phyloP scores from a whole-genome alignment of 2,797 vertebrate genomes.

The Chloroceryle amazona region DNA sequence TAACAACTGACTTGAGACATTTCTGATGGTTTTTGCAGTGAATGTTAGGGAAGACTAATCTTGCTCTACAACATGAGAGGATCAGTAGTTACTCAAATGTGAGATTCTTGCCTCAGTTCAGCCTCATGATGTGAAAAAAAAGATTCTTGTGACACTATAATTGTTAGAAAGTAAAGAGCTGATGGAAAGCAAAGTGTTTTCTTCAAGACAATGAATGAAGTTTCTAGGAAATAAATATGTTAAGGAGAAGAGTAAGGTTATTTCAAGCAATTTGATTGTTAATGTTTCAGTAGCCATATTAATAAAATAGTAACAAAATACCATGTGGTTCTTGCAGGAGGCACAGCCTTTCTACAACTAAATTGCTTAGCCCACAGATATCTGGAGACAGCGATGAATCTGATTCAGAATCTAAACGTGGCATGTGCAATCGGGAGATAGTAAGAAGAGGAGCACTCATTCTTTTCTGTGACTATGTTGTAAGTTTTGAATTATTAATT shows the following conservation, averaged over 20 bases:
- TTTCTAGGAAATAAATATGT: neutral
- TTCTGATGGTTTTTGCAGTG: neutral
- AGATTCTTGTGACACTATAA: neutral
- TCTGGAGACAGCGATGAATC: constrained; percentile 86
- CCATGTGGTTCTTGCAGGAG: constrained; percentile 80
- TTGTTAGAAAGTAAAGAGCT: neutral
- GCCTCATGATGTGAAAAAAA: neutral
- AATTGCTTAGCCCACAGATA: constrained; percentile 89
- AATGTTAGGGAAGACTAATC: neutral
- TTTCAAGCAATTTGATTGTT: neutral
- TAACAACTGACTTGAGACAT: neutral
- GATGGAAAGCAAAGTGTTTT: neutral
- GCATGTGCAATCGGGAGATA: constrained; percentile 94
- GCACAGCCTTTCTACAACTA: constrained; percentile 93
- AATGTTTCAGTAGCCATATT: neutral
- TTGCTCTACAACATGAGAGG: neutral
- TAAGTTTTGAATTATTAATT: constrained; percentile 77
- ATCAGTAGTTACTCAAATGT: neutral
- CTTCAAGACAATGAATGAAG: neutral
- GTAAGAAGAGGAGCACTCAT: constrained; percentile 95
- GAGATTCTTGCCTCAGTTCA: neutral
- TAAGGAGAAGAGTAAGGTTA: neutral
- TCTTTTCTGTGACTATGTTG: constrained; percentile 98
- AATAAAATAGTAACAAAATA: neutral
- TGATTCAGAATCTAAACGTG: constrained; percentile 80